These are phyloP conservation scores for Corapipo altera DNA, from an alignment of 2,113 vertebrate species.

Conservation along the genomic window DNA sequence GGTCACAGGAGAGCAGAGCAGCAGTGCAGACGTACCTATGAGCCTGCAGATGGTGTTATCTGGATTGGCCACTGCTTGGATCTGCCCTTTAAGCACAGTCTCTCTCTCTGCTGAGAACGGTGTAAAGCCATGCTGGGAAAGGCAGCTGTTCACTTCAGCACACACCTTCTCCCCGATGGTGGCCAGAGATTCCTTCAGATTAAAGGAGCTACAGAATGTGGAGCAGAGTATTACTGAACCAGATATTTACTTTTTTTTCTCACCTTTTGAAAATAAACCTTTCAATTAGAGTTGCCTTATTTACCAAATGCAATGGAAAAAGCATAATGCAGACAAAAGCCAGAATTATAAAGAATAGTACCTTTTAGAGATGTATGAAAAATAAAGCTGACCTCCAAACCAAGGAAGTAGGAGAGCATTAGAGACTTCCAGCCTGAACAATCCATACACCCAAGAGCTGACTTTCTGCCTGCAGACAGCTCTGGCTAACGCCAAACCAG, in stretches of 20 bases:
- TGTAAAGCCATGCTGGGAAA: slow-evolving; percentile 82
- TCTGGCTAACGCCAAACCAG: neutral
- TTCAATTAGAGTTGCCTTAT: neutral
- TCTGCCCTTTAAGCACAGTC: slow-evolving; percentile 85
- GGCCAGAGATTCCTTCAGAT: slow-evolving; percentile 79
- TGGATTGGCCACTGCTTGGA: slow-evolving; percentile 74
- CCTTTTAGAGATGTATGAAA: neutral
- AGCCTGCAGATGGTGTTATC: slow-evolving; percentile 87
- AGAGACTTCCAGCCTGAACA: neutral
- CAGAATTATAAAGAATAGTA: neutral
- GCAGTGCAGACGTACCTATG: slow-evolving; percentile 78
- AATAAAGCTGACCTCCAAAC: neutral
- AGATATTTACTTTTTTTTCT: neutral
- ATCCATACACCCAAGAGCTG: neutral
- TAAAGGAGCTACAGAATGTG: slow-evolving; percentile 76
- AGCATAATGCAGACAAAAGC: neutral
- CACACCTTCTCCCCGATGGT: slow-evolving; percentile 86
- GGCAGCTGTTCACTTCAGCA: slow-evolving; percentile 82
- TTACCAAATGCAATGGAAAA: neutral
- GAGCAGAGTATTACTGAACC: neutral
- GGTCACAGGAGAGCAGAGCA: neutral
- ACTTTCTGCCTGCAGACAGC: neutral
- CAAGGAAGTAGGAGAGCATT: neutral
- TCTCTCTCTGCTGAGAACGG: slow-evolving; percentile 76
- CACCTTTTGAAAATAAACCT: neutral